These are phyloP conservation scores for Drosophila pruinosa DNA, from an alignment of 1,140 invertebrate species.

Conservation along the genomic window DNA sequence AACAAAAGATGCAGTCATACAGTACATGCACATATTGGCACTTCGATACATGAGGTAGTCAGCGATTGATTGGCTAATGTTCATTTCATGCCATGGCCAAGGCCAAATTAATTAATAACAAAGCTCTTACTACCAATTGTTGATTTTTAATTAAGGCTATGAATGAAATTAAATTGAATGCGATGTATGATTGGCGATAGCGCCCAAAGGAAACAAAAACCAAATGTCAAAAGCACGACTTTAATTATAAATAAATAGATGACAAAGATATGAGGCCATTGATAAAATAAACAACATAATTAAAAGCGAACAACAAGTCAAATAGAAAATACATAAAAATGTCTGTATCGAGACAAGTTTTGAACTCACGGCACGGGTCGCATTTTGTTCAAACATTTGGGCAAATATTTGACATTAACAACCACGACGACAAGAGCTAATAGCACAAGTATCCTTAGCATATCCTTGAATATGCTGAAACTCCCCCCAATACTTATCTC, in stretches of 20 bases:
- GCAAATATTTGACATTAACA: slow-evolving; percentile 65
- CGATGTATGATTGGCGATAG: slow-evolving; percentile 48
- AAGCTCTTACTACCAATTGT: slow-evolving; percentile 43
- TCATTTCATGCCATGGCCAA: slow-evolving; percentile 39
- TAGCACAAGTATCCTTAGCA: slow-evolving; percentile 51
- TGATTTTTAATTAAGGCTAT: slow-evolving; percentile 75
- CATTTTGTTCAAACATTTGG: slow-evolving; percentile 57
- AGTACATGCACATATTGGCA: background rate
- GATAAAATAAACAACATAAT: slow-evolving; percentile 75
- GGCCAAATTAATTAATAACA: slow-evolving; percentile 77
- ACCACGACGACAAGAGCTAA: slow-evolving; percentile 56
- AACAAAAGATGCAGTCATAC: background rate
- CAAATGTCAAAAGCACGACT: slow-evolving; percentile 28
- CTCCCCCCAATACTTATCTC: background rate
- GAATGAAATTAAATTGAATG: slow-evolving; percentile 61
- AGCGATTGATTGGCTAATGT: slow-evolving; percentile 65
- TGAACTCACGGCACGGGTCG: slow-evolving; percentile 55
- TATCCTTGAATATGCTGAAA: slow-evolving; percentile 44
- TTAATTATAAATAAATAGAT: slow-evolving; percentile 77
- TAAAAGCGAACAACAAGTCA: slow-evolving; percentile 61
- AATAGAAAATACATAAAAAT: slow-evolving; percentile 34
- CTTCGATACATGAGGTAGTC: background rate
- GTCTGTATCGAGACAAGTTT: slow-evolving; percentile 30
- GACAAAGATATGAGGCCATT: slow-evolving; percentile 37
- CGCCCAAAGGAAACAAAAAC: background rate